Percentiles rank a stretch among this genome's conserved stretches.
Evolutionary conservation across 2,113 vertebrate species (phyloP).

Genomic region (Pygoscelis adeliae): DNA sequence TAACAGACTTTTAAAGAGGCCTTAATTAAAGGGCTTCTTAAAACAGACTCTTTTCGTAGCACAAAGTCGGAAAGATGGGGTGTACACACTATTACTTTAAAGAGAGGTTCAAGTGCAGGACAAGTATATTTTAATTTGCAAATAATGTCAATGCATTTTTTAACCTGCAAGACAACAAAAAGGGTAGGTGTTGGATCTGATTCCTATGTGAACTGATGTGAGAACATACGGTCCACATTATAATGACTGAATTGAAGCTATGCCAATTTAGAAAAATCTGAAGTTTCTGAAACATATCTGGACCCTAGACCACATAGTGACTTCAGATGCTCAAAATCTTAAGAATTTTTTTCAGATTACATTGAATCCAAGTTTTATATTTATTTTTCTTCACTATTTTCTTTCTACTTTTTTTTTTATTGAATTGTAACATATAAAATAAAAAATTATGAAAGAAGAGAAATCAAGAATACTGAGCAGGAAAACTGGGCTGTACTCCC

Average conservation of each 20-base stretch:
- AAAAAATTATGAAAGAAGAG: neutral
- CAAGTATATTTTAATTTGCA: neutral
- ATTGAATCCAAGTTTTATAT: neutral
- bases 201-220: neutral
- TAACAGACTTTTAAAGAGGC: neutral
- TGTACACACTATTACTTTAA: neutral
- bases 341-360: neutral
- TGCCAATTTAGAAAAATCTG: neutral
- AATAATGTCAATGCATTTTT: neutral
- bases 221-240: neutral
- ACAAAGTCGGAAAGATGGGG: neutral
- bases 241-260: neutral
- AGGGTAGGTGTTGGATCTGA: neutral
- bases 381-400: neutral
- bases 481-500: neutral
- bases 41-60: neutral
- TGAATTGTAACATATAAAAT: neutral
- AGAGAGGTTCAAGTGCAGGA: neutral
- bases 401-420: neutral
- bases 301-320: neutral
- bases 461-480: neutral
- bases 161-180: neutral
- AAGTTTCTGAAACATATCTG: neutral
- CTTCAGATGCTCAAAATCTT: neutral
- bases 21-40: neutral